phyloP scores from a whole-genome alignment of 1,140 invertebrate species.

The Orchestia grillus region DNA sequence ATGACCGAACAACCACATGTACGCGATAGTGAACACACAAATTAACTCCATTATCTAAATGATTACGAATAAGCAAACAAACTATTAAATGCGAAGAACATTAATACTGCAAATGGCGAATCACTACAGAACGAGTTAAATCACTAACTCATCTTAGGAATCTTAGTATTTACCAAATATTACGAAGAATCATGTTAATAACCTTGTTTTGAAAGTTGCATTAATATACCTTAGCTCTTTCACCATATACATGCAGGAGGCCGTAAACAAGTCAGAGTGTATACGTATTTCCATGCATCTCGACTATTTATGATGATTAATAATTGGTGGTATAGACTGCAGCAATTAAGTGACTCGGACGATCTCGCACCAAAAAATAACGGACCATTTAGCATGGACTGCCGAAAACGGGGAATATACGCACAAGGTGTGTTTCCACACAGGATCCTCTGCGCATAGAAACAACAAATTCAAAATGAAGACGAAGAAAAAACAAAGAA shows the following conservation, averaged over 20 bases:
- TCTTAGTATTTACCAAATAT: neutral
- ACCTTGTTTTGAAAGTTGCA: neutral
- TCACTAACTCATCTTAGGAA: neutral
- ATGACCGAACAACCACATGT: neutral
- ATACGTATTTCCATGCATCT: neutral
- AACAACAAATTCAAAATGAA: too few relatives aligned
- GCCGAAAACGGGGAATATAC: too few relatives aligned
- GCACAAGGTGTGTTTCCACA: too few relatives aligned
- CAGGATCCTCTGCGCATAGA: too few relatives aligned
- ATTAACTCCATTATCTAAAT: neutral
- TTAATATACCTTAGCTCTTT: neutral
- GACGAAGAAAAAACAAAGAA: too few relatives aligned
- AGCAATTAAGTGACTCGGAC: too few relatives aligned
- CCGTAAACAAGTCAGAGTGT: neutral
- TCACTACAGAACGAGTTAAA: neutral
- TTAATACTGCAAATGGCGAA: conserved; percentile 15
- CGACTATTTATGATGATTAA: too few relatives aligned
- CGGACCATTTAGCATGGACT: too few relatives aligned
- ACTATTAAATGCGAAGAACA: conserved; percentile 44
- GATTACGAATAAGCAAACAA: neutral
- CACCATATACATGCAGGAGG: neutral
- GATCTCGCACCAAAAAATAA: too few relatives aligned
- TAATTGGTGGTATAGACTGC: too few relatives aligned
- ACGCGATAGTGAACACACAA: neutral
- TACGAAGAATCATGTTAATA: neutral